Evolutionary conservation across 2,797 vertebrate species (phyloP).

Genomic region (Yasuhikotakia modesta): DNA sequence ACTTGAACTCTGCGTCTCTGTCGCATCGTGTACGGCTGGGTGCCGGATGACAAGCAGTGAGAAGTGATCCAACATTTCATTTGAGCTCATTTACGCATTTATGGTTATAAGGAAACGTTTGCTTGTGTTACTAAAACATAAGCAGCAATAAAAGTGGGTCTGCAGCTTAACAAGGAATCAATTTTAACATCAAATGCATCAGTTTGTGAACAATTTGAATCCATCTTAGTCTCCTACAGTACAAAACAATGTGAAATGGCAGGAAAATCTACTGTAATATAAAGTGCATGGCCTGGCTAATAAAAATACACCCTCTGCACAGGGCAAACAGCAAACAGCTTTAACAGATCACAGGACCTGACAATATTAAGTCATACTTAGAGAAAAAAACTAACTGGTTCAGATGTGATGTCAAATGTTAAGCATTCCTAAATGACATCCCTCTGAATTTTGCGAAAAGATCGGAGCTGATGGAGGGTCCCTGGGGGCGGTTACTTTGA

Average conservation of each 20-base stretch:
- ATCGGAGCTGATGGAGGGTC: constrained; percentile 11
- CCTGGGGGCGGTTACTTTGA: constrained; percentile 23
- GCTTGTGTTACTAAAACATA: too few relatives aligned
- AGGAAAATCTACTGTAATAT: constrained; percentile 8
- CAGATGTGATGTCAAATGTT: constrained; percentile 46
- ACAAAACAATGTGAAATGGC: constrained; percentile 16
- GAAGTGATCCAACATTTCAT: not conserved
- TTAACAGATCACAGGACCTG: constrained; percentile 36
- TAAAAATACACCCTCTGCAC: not conserved
- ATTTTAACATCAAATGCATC: not conserved
- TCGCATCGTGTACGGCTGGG: not conserved
- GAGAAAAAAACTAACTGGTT: constrained; percentile 18
- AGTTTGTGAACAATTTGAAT: constrained; percentile 5
- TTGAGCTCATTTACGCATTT: not conserved
- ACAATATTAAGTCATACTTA: constrained; percentile 14
- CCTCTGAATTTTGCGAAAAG: constrained; percentile 24
- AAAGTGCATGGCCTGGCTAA: not conserved
- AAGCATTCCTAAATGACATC: constrained; percentile 33
- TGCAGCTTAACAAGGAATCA: too few relatives aligned
- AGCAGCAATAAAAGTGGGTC: too few relatives aligned
- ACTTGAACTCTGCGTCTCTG: constrained; percentile 9
- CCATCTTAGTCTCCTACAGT: not conserved
- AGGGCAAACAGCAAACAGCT: constrained; percentile 17
- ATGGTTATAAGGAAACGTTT: not conserved
- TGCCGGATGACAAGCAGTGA: constrained; percentile 2